Conservation (phyloP, 1,140 invertebrate species). For the Globodera ellingtonae region DNA sequence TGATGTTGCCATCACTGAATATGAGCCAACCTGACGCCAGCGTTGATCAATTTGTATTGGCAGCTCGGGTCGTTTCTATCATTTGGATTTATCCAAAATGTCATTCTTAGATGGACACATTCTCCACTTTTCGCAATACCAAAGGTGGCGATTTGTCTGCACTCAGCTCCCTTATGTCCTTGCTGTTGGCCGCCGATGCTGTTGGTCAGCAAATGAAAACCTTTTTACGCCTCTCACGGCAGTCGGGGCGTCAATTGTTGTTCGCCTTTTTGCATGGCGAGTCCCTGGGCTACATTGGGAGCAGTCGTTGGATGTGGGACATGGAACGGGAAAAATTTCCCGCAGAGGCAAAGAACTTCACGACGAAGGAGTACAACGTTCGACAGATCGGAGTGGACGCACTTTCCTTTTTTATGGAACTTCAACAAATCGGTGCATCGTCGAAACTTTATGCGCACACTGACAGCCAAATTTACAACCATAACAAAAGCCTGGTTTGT, state of each 20-base stretch:
- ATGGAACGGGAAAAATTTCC: slow-evolving; percentile 45
- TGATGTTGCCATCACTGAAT: slow-evolving; percentile 45
- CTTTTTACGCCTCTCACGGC: slow-evolving; percentile 39
- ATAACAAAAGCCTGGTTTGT: slow-evolving; percentile 33
- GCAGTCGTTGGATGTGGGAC: slow-evolving; percentile 49
- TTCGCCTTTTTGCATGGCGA: slow-evolving; percentile 57
- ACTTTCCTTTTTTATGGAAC: slow-evolving; percentile 39
- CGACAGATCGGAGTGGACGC: slow-evolving; percentile 38
- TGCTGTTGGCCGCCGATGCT: slow-evolving; percentile 51
- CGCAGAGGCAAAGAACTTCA: slow-evolving; percentile 29
- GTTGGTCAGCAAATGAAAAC: slow-evolving; percentile 46
- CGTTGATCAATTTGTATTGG: slow-evolving; percentile 40
- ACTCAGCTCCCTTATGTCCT: slow-evolving; percentile 48
- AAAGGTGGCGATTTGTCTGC: slow-evolving; percentile 51
- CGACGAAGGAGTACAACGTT: slow-evolving; percentile 30
- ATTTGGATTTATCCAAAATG: neutral
- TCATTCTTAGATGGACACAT: slow-evolving; percentile 54
- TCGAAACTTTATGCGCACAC: slow-evolving; percentile 44
- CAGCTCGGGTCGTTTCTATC: slow-evolving; percentile 13
- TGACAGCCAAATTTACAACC: slow-evolving; percentile 40
- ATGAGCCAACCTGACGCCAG: slow-evolving; percentile 16
- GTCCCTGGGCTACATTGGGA: slow-evolving; percentile 56
- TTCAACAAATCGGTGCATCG: slow-evolving; percentile 42
- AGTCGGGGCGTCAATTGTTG: slow-evolving; percentile 41
- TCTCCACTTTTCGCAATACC: slow-evolving; percentile 45